phyloP scores from a whole-genome alignment of 92 coral and sea anemone species.

The Zoanthus sociatus region DNA sequence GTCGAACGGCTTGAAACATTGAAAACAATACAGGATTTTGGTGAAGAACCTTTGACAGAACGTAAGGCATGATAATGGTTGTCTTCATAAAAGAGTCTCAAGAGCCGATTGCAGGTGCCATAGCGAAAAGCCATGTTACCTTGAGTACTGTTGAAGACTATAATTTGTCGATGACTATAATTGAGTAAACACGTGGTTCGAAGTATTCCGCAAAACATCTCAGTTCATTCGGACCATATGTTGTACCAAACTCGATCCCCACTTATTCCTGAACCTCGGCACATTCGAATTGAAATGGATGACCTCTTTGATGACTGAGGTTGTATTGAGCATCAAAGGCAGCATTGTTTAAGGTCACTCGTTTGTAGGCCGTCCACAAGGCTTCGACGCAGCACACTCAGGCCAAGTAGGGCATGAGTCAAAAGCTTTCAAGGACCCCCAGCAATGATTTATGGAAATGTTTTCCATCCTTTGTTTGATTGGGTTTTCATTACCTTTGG shows the following conservation, averaged over 20 bases:
- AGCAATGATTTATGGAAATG: too few relatives aligned
- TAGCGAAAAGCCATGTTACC: too few relatives aligned
- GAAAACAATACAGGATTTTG: too few relatives aligned
- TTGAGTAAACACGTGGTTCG: neutral
- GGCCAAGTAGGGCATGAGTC: too few relatives aligned
- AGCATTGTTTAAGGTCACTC: neutral
- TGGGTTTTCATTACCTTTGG: too few relatives aligned
- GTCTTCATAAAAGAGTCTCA: too few relatives aligned
- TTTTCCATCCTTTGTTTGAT: too few relatives aligned
- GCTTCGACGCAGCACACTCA: slow-evolving; percentile 12
- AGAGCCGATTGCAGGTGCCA: too few relatives aligned
- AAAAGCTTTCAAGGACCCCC: too few relatives aligned
- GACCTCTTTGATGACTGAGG: neutral
- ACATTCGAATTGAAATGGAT: neutral
- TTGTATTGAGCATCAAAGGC: neutral
- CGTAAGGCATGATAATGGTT: too few relatives aligned
- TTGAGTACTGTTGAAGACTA: neutral
- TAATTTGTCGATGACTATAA: neutral
- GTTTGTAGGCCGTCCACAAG: slow-evolving; percentile 11
- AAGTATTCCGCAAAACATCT: neutral
- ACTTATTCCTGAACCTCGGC: neutral
- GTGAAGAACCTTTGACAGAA: too few relatives aligned
- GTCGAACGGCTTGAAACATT: too few relatives aligned
- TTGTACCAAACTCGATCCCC: neutral
- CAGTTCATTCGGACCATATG: neutral